Conservation (phyloP, 2,113 vertebrate species). For the Amphiprion percula region DNA sequence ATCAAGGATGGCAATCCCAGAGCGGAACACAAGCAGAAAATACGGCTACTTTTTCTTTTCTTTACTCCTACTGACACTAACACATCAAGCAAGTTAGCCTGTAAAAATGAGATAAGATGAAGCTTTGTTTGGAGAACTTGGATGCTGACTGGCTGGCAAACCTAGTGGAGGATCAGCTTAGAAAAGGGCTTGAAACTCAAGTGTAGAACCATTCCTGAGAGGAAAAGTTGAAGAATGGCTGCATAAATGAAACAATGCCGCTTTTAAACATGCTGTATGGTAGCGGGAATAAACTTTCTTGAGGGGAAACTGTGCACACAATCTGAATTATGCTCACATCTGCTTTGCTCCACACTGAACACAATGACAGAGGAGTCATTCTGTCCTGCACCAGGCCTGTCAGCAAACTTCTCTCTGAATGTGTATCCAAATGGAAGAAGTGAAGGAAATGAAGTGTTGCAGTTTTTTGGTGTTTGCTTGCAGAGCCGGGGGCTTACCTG, state of each 20-base stretch:
- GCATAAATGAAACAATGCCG: slow-evolving; percentile 44
- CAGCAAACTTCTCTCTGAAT: slow-evolving; percentile 28
- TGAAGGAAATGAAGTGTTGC: not conserved
- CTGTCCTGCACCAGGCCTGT: slow-evolving; percentile 3
- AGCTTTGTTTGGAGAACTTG: slow-evolving; percentile 68
- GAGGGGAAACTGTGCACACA: not conserved
- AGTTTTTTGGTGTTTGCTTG: slow-evolving; percentile 28
- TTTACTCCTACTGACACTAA: slow-evolving; percentile 31
- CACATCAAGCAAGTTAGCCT: slow-evolving; percentile 56
- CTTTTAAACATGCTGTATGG: slow-evolving; percentile 30
- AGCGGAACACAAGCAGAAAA: slow-evolving; percentile 77
- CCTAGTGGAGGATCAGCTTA: slow-evolving; percentile 47
- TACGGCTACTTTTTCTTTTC: slow-evolving; percentile 51
- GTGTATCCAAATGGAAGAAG: not conserved
- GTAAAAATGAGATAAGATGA: slow-evolving; percentile 58
- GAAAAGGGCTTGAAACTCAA: slow-evolving; percentile 32
- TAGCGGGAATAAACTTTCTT: slow-evolving; percentile 33
- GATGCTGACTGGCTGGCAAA: slow-evolving; percentile 34
- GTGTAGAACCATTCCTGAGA: slow-evolving; percentile 29
- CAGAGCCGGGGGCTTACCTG: slow-evolving; percentile 86
- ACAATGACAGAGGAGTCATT: not conserved
- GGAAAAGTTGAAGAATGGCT: slow-evolving; percentile 36
- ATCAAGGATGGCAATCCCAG: slow-evolving; percentile 85
- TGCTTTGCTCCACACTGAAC: no score
- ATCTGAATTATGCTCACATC: no score